phyloP scores from a whole-genome alignment of 2,113 vertebrate species.

The Ceyx margarethae region DNA sequence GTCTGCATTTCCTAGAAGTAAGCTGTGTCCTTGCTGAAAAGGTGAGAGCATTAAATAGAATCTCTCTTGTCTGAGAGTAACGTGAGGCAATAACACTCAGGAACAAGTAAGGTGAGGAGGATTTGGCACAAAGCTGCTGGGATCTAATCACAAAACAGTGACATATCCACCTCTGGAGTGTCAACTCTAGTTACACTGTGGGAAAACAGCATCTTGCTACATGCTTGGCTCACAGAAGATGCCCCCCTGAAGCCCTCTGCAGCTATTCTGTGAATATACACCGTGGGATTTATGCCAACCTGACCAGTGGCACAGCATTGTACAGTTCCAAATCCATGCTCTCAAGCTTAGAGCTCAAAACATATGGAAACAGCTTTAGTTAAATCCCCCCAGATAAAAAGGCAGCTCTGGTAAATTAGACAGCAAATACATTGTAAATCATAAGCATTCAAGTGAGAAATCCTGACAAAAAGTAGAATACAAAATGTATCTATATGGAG shows the following conservation, averaged over 20 bases:
- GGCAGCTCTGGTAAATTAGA: neutral
- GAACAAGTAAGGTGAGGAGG: neutral
- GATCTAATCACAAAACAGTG: neutral
- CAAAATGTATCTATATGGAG: neutral
- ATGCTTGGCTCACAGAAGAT: neutral
- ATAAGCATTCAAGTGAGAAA: neutral
- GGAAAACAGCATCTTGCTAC: neutral
- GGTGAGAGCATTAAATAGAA: neutral
- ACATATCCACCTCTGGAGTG: neutral
- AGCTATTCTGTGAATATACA: neutral
- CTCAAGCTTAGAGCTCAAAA: conserved; percentile 16
- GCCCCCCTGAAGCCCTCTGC: neutral
- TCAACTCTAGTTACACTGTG: neutral
- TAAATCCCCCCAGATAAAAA: conserved; percentile 17
- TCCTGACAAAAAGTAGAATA: neutral
- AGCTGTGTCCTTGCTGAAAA: neutral
- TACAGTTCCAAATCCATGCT: neutral
- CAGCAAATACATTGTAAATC: neutral
- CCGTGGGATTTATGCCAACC: neutral
- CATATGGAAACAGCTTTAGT: conserved; percentile 37
- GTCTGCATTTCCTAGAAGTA: neutral
- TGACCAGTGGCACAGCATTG: neutral
- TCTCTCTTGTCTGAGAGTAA: neutral
- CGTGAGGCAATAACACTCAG: neutral
- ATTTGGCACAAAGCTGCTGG: neutral